Base-by-base conservation (phyloP, 1,140 invertebrate genomes). In the Drosophila subobscura region DNA sequence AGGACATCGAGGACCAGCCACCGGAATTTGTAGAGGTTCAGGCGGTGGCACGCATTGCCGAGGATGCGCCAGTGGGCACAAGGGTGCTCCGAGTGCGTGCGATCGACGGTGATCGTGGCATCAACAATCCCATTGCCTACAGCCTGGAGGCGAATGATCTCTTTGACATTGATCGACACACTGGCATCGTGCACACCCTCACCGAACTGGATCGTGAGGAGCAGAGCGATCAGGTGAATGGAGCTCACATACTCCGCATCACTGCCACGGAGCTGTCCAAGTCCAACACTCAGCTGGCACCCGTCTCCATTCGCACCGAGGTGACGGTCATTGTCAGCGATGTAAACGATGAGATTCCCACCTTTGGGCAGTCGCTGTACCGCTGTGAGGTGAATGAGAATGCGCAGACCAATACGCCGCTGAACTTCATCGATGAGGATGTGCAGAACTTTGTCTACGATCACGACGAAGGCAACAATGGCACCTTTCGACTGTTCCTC, bases 281-380 rank as follows among this genome's bases (percentile, higher is more conserved):
- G 94, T 95, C 4, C 94, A 98, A 70, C 12, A 16, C 89, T 79
- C 95, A 76, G 58, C 25, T 64, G 5, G 96, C 96, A 5, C 88
- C 94, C 20, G 96, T 96, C 0, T 95, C 94, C 53, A 95, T 96
- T 1, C 95, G 94, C 5, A 98, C 97, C 0, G 96, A 98, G 92
- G 95, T 98, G 0, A 98, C 97, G 1, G 94, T 99, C 33, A 97
- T 98, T 58, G 93, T 99, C 6, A 96, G 95, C n/a, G 98, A 99
- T 92, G 95, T 98, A 1, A 99, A 99, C 91, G 98, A 99, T 92
- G 97, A 99, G 92, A 95, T 94, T 2, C 98, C 98, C 5, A 94
- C 93, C 41, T 99, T 99, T 90, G 93, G 95, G 41, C 96, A 95
- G 79, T 77, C 92, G 0, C 91, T 93, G 57, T 99, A 99, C 92